A percentile compares a stretch with the other conserved stretches of the same genome.
Evolutionary conservation across 2,888 invertebrate species (phyloP).

Genomic region (Drosophila meridiana): DNA sequence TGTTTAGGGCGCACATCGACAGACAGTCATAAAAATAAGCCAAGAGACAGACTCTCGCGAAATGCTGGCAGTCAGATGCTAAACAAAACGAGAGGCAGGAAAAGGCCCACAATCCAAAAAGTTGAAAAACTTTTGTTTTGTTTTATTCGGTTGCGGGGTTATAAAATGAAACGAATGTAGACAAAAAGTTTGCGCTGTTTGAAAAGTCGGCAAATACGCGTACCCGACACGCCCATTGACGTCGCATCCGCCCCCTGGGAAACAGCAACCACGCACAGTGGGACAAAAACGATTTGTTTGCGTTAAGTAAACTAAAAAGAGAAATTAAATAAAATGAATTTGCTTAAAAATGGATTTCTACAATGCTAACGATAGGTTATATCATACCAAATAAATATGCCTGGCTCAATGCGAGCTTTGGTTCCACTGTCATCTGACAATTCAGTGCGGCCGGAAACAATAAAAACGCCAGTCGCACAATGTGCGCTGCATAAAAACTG

Average conservation of each 20-base stretch:
- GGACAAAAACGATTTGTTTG: neutral
- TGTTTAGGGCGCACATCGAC: constrained; percentile 43
- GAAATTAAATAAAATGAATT: neutral
- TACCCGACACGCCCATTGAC: constrained; percentile 43
- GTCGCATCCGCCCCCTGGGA: constrained; percentile 5
- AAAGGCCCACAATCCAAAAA: constrained; percentile 61
- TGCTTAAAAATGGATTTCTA: neutral
- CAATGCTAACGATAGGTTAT: neutral
- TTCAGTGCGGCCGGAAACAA: constrained; percentile 68
- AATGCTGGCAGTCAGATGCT: constrained; percentile 71
- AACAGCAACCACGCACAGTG: constrained; percentile 12
- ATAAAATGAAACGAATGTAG: constrained; percentile 76
- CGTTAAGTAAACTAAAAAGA: no score
- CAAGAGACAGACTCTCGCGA: constrained; percentile 59
- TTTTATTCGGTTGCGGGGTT: constrained; percentile 64
- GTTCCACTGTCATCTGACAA: constrained; percentile 52
- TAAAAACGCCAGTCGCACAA: constrained; percentile 67
- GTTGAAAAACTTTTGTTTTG: constrained; percentile 73
- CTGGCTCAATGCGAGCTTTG: neutral
- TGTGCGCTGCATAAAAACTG: constrained; percentile 72
- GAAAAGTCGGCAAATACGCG: constrained; percentile 63
- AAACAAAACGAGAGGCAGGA: constrained; percentile 57
- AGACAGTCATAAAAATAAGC: constrained; percentile 67
- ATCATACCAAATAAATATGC: neutral
- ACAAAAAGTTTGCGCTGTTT: constrained; percentile 66